A percentile compares a stretch with the other conserved stretches of the same genome.
Conservation (phyloP, 2,888 invertebrate species). For the Rhagium mordax region DNA sequence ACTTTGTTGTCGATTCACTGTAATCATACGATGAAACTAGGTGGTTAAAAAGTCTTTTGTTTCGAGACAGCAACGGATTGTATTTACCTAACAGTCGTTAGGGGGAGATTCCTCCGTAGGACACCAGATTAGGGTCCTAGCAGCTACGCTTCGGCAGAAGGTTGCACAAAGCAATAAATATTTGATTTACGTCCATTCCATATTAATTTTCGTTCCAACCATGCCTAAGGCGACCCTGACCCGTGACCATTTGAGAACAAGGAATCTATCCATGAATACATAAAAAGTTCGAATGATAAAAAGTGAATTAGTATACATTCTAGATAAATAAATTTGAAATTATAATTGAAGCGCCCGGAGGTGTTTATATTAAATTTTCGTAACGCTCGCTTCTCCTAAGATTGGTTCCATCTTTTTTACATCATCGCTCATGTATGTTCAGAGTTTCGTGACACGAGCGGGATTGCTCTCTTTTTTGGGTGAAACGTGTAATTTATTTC, state of each 20-base stretch:
- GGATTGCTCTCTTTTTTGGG: too few species aligned
- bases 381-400: neutral
- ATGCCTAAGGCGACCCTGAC: too few species aligned
- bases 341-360: conserved; percentile 6
- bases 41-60: neutral
- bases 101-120: too few species aligned
- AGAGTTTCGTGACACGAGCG: too few species aligned
- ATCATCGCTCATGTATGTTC: too few species aligned
- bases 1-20: neutral
- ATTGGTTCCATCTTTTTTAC: too few species aligned
- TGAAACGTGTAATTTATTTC: too few species aligned
- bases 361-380: neutral
- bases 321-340: conserved; percentile 13
- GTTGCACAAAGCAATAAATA: too few species aligned
- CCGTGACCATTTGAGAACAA: neutral
- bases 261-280: neutral
- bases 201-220: too few species aligned
- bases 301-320: conserved; percentile 12
- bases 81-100: neutral
- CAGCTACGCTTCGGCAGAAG: too few species aligned
- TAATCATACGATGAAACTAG: neutral
- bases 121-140: too few species aligned
- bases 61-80: neutral
- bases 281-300: neutral
- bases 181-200: too few species aligned